Evolutionary conservation across 2,888 invertebrate species (phyloP).

Genomic region (Lepeophtheirus nordmannii): DNA sequence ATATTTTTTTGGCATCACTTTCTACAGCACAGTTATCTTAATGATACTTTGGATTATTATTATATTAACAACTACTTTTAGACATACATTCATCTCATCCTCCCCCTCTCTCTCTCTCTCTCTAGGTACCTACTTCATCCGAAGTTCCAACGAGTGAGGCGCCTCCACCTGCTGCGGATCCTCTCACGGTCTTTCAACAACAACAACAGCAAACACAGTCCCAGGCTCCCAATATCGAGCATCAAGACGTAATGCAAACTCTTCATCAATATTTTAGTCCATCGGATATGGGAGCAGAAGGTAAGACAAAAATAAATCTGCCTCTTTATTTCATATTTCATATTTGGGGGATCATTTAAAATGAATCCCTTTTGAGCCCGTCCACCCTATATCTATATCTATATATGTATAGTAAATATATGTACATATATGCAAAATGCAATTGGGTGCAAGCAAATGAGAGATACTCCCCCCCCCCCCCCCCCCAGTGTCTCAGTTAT

Average conservation of each 20-base stretch:
- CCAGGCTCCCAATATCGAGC: neutral
- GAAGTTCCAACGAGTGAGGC: conserved; percentile 7
- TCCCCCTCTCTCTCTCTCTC: neutral
- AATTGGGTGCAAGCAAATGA: no score
- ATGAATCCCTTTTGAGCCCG: no score
- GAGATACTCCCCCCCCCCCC: no score
- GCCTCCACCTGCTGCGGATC: neutral
- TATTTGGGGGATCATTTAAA: no score
- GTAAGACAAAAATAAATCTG: neutral
- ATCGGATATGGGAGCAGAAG: neutral
- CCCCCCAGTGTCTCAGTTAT: no score
- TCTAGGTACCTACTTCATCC: neutral
- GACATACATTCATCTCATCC: neutral
- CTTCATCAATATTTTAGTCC: conserved; percentile 20
- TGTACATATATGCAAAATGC: no score
- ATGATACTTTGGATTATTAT: no score
- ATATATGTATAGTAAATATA: no score
- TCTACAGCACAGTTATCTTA: neutral
- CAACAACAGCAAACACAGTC: neutral
- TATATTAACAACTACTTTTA: no score
- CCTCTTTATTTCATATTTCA: no score
- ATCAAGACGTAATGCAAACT: conserved; percentile 21
- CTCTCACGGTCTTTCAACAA: neutral
- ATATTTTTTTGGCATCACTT: conserved; percentile 8
- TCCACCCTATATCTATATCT: no score